These are phyloP conservation scores for Centrocercus urophasianus DNA, from an alignment of 2,113 vertebrate species.

Conservation along the genomic window DNA sequence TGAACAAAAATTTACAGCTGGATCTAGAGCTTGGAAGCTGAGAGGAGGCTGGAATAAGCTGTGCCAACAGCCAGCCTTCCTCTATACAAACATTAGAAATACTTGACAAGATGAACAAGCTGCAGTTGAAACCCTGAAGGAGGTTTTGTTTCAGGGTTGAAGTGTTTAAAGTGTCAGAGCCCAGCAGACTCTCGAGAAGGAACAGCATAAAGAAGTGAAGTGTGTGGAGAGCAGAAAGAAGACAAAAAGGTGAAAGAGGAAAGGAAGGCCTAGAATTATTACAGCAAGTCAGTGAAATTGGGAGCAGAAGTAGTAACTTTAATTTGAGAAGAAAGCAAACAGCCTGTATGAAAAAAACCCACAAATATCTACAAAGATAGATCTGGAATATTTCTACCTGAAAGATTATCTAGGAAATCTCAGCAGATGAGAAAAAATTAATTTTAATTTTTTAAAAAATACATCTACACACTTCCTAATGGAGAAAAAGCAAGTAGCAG, in stretches of 20 bases:
- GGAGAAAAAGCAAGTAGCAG: background rate
- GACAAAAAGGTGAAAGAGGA: background rate
- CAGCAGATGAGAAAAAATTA: background rate
- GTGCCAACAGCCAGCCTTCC: background rate
- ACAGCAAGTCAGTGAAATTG: background rate
- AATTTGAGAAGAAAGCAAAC: background rate
- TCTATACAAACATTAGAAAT: background rate
- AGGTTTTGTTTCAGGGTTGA: background rate
- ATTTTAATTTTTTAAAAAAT: background rate
- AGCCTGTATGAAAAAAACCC: background rate
- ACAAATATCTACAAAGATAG: background rate
- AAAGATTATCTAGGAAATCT: background rate
- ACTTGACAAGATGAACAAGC: background rate
- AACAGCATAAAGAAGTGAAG: background rate
- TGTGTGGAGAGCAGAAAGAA: background rate
- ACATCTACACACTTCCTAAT: background rate
- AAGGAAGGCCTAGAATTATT: background rate
- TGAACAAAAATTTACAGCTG: background rate
- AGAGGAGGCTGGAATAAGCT: background rate
- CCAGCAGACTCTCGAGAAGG: background rate
- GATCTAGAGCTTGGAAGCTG: background rate
- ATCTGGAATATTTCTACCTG: background rate
- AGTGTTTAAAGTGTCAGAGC: background rate
- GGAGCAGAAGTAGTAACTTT: background rate
- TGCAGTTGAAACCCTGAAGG: background rate